phyloP scores from a whole-genome alignment of 1,140 invertebrate species.

The Caerostris darwini region DNA sequence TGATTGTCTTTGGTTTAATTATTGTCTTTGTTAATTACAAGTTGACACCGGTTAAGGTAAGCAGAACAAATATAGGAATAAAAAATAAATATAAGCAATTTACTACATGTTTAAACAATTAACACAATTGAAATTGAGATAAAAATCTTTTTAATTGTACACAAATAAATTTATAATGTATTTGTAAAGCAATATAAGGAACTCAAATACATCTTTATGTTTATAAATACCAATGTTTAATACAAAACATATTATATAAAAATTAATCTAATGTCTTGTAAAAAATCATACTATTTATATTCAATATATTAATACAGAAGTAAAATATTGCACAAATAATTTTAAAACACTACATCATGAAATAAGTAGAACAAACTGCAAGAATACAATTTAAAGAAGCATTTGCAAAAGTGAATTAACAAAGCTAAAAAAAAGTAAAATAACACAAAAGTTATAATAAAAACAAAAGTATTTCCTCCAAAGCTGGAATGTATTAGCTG shows the following conservation, averaged over 20 bases:
- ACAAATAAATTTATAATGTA: no score
- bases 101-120: no score
- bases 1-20: conserved; percentile 35
- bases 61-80: not conserved
- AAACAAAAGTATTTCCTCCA: not conserved
- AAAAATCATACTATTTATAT: not conserved
- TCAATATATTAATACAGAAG: not conserved
- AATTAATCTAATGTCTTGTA: not conserved
- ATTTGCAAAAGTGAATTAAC: not conserved
- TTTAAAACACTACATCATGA: not conserved
- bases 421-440: not conserved
- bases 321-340: conserved; percentile 25
- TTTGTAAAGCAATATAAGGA: no score
- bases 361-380: not conserved
- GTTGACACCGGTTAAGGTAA: not conserved
- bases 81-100: not conserved
- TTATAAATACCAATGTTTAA: no score
- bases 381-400: not conserved
- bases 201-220: no score
- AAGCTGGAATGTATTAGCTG: conserved; percentile 52
- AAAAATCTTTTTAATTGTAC: no score
- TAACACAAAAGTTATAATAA: not conserved
- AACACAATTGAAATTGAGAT: no score
- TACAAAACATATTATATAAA: not conserved
- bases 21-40: not conserved